phyloP scores from a whole-genome alignment of 1,140 invertebrate species.

The Aphidius ervi region DNA sequence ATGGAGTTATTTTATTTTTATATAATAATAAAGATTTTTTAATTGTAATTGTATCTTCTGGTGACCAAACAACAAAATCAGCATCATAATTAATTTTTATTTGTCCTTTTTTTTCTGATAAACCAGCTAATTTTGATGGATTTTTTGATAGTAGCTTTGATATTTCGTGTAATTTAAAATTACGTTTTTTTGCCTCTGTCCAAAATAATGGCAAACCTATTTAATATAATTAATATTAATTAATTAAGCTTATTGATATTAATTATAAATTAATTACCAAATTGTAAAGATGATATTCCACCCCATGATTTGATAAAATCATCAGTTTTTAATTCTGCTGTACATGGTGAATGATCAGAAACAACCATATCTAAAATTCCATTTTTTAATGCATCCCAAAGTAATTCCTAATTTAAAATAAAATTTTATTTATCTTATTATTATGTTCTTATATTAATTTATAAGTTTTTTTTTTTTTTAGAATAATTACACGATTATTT shows the following conservation, averaged over 20 bases:
- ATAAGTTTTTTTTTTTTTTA: slow-evolving; percentile 13
- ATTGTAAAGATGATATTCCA: slow-evolving; percentile 69
- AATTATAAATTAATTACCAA: slow-evolving; percentile 50
- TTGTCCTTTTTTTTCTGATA: slow-evolving; percentile 59
- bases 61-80: slow-evolving; percentile 69
- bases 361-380: slow-evolving; percentile 63
- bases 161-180: slow-evolving; percentile 55
- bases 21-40: slow-evolving; percentile 33
- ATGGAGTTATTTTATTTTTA: slow-evolving; percentile 63
- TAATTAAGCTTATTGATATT: not conserved
- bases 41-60: slow-evolving; percentile 58
- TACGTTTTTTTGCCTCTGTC: slow-evolving; percentile 56
- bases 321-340: slow-evolving; percentile 58
- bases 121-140: slow-evolving; percentile 60
- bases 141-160: slow-evolving; percentile 58
- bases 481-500: slow-evolving; percentile 54
- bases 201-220: slow-evolving; percentile 62
- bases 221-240: slow-evolving; percentile 14
- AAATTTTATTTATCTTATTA: slow-evolving; percentile 1
- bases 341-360: slow-evolving; percentile 72
- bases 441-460: slow-evolving; percentile 13
- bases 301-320: slow-evolving; percentile 70
- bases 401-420: slow-evolving; percentile 48
- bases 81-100: slow-evolving; percentile 63
- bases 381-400: slow-evolving; percentile 61